Percentiles rank a stretch among this genome's conserved stretches.
These are phyloP conservation scores for Bradypus variegatus DNA, from an alignment of 2,797 vertebrate species.

Conservation along the genomic window DNA sequence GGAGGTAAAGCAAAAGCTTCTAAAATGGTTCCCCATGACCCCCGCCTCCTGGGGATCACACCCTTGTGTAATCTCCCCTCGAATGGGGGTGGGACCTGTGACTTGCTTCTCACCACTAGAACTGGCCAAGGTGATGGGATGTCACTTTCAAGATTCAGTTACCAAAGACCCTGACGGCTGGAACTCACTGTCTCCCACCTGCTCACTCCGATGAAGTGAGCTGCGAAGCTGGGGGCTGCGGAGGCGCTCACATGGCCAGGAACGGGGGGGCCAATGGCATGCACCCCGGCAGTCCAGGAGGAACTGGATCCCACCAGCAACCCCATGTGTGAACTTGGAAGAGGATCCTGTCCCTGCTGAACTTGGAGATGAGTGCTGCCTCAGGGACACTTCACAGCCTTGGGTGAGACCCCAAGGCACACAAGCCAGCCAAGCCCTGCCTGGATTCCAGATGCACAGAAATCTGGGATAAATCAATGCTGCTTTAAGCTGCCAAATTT, in stretches of 20 bases:
- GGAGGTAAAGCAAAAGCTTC: background rate
- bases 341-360: fast-evolving
- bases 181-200: background rate
- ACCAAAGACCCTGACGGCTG: background rate
- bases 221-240: background rate
- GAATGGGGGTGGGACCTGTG: background rate
- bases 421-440: background rate
- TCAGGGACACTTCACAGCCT: too few species aligned
- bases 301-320: background rate
- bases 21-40: background rate
- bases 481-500: background rate
- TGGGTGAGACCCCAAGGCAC: background rate
- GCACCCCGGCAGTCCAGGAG: too few species aligned
- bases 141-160: background rate
- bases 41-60: too few species aligned
- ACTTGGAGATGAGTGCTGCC: background rate
- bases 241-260: background rate
- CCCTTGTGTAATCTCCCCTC: background rate
- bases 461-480: fast-evolving
- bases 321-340: background rate
- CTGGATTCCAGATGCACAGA: background rate
- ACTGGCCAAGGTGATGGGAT: background rate
- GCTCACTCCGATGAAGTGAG: background rate
- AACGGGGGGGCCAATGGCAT: too few species aligned
- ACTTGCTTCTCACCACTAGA: background rate